phyloP scores from a whole-genome alignment of 2,888 invertebrate species.

The Napeogenes sylphis region DNA sequence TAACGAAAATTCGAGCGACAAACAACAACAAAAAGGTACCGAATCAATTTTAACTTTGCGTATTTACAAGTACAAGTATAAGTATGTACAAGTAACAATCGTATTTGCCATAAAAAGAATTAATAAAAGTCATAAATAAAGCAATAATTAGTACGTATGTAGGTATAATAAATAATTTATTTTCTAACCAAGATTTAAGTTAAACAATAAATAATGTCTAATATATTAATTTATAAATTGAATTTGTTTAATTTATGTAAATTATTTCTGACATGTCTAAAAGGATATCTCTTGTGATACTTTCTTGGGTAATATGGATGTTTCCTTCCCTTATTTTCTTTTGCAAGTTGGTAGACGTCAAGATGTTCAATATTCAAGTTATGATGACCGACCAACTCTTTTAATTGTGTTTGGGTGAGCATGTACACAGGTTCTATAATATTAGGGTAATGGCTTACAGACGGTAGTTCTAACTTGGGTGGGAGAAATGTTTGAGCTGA shows the following conservation, averaged over 20 bases:
- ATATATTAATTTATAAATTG: conserved; percentile 8
- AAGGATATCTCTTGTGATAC: conserved; percentile 44
- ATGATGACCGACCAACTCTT: conserved; percentile 56
- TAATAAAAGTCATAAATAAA: conserved; percentile 6
- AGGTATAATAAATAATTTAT: too few species aligned
- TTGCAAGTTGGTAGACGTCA: conserved; percentile 54
- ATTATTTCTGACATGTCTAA: conserved; percentile 47
- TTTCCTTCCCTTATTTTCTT: conserved; percentile 35
- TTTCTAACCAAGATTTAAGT: too few species aligned
- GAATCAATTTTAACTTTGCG: too few species aligned
- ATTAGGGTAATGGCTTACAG: conserved; percentile 27
- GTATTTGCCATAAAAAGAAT: too few species aligned
- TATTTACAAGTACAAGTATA: too few species aligned
- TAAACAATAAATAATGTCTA: too few species aligned
- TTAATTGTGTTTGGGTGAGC: conserved; percentile 60
- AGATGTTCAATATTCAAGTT: conserved; percentile 64
- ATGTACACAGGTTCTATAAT: conserved; percentile 61
- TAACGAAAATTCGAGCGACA: too few species aligned
- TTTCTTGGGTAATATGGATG: conserved; percentile 42
- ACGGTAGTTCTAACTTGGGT: conserved; percentile 29
- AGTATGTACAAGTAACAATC: too few species aligned
- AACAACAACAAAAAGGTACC: too few species aligned
- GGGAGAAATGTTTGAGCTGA: conserved; percentile 27
- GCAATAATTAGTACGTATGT: conserved; percentile 5
- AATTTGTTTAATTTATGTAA: conserved; percentile 49